Evolutionary conservation across 2,888 invertebrate species (phyloP), one percentile per base, ranked within the genome.

Genomic region (Mythimna ferrago): DNA sequence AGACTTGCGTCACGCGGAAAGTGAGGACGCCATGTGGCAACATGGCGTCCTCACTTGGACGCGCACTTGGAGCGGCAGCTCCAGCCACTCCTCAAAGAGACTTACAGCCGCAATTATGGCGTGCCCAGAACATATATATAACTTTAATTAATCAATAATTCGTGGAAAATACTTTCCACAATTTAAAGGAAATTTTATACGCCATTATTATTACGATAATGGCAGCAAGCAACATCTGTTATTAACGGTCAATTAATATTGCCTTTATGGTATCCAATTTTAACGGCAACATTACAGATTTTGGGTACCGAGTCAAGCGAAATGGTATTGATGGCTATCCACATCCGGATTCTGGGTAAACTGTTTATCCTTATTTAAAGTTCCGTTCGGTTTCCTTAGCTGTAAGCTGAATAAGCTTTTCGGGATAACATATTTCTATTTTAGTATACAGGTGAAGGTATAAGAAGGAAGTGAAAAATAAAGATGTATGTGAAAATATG

Each of bases 161-260:
- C 10, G 32, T 19, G n/a, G 14, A 54, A 73, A 78, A 56, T 60
- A 44, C 21, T 81, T 32, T 64, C 51, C 21, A n/a, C 51, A 26
- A 54, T 61, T 64, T 57, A 80, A 56, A 54, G 51, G 68, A 69
- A 83, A 81, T 80, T 83, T 66, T 66, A 78, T 75, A 72, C 66
- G 73, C 70, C 54, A 35, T 73, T 71, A 81, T 66, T 78, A 65
- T 71, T 58, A 79, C 71, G 71, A 73, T 76, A 73, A 74, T 73
- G 66, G 76, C 14, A 58, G 71, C 56, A 60, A 76, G 65, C 82
- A 78, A 66, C 83, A 82, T 83, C 82, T 82, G 83, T 71, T 73
- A 70, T 63, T 84, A 83, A 83, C 51, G 71, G 76, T 76, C 82
- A 72, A 84, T 84, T 83, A 82, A 84, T 83, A 79, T 84, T 79